Conservation (phyloP, 2,888 invertebrate species). For the Dusona sp. region DNA sequence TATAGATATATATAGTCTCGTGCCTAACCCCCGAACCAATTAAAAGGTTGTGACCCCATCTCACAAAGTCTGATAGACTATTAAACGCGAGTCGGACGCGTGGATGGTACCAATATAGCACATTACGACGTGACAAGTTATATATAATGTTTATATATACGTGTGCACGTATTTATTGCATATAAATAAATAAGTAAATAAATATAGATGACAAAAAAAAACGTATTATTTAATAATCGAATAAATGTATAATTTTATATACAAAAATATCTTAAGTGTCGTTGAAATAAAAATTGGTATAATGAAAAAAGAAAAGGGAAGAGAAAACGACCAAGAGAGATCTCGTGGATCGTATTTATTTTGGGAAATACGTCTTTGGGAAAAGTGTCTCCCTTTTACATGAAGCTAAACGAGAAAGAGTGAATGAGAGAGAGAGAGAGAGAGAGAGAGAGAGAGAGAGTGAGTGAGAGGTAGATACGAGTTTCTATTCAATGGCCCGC, state of each 20-base stretch:
- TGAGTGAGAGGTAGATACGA: not conserved
- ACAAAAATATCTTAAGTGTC: not conserved
- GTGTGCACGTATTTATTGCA: not conserved
- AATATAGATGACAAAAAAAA: not conserved
- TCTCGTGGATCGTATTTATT: not conserved
- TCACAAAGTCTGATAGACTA: slow-evolving; percentile 69
- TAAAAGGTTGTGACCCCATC: slow-evolving; percentile 71
- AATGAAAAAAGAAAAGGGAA: not conserved
- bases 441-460: no score
- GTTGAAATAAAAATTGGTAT: not conserved
- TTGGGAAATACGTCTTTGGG: slow-evolving; percentile 5
- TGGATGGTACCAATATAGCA: slow-evolving; percentile 57
- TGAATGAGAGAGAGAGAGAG: not conserved
- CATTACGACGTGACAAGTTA: slow-evolving; percentile 5
- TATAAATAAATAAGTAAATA: not conserved
- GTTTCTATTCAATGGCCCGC: slow-evolving; percentile 14
- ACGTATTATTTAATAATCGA: not conserved
- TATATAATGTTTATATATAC: not conserved
- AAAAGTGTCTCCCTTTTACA: slow-evolving; percentile 16
- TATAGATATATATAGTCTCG: not conserved
- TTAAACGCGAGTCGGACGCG: slow-evolving; percentile 62
- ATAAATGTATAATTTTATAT: not conserved
- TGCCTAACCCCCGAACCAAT: slow-evolving; percentile 62
- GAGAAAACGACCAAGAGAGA: not conserved
- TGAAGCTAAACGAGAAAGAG: not conserved